These are phyloP conservation scores for Phalloptychus januarius DNA, from an alignment of 2,797 vertebrate species.

Conservation along the genomic window DNA sequence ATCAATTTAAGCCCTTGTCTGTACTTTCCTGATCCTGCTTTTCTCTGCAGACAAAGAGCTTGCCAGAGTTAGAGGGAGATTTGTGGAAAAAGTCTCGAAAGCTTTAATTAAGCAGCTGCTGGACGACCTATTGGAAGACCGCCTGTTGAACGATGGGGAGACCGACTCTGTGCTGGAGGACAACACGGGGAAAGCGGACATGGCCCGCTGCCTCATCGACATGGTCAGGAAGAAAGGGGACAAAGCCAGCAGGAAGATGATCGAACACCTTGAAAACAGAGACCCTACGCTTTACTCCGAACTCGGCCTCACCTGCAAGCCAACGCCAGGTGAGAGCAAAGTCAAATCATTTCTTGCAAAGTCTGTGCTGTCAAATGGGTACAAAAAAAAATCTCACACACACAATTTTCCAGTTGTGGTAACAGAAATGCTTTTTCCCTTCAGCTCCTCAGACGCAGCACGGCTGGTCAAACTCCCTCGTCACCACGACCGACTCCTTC, in stretches of 20 bases:
- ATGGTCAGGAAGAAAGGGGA: slow-evolving; percentile 68
- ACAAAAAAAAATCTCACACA: neutral
- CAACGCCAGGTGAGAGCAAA: slow-evolving; percentile 5
- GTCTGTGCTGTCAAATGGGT: neutral
- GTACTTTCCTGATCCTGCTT: neutral
- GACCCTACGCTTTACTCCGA: slow-evolving; percentile 9
- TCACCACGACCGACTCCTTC: neutral
- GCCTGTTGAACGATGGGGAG: slow-evolving; percentile 65
- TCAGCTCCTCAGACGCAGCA: neutral
- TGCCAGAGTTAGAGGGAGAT: neutral
- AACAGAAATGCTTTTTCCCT: neutral
- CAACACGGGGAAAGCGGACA: neutral
- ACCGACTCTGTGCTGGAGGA: slow-evolving; percentile 50
- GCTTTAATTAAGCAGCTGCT: slow-evolving; percentile 58
- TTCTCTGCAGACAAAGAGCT: slow-evolving; percentile 46
- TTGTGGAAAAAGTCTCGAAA: slow-evolving; percentile 22
- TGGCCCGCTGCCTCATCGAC: slow-evolving; percentile 72
- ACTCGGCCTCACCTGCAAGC: neutral
- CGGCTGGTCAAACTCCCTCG: neutral
- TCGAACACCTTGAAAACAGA: slow-evolving; percentile 22
- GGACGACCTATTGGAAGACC: slow-evolving; percentile 58
- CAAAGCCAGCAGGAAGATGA: slow-evolving; percentile 53
- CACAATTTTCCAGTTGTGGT: neutral
- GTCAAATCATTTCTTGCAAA: neutral
- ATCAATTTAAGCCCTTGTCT: neutral